Evolutionary conservation across 2,888 invertebrate species (phyloP), one percentile per base, ranked within the genome.

Genomic region (Omphaloscelis lunosa): DNA sequence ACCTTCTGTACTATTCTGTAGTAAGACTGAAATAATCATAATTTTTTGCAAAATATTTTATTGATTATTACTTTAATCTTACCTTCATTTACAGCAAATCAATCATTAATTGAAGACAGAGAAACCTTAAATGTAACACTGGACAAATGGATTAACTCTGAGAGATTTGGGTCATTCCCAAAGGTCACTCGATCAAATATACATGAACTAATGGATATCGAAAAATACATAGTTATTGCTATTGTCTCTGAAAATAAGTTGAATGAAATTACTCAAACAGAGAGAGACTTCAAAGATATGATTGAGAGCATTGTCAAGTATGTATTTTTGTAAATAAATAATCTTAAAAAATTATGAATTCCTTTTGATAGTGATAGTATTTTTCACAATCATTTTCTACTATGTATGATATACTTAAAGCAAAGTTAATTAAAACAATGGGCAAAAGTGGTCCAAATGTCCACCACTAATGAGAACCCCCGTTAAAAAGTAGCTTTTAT

Each of bases 221-320:
- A 98, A 89, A 99, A 99, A 93, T 98, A 98, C 94, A 96, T 99
- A 75, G 99, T 99, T 7, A 97, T 99, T 77, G 98, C 98, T 41
- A 98, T 99, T 27, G 98, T 99, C 0, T 98, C 98, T 90, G 99
- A 99, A 95, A 98, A 99, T 93, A 98, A 98, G 91, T 95, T 99
- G 2, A 98, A 97, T 90, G 98, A 98, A 94, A 97, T 99, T 72
- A 97, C 98, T 20, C 97, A 98, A 72, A 98, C 98, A 89, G 99
- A 98, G 97, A 93, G 98, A 84, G 98, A 98, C 92, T 98, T 98
- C 89, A 97, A 98, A 88, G 98, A 98, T 91, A 98, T 99, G 98
- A 97, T 99, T 12, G 98, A 99, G 93, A 97, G 97, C 56, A 97
- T 99, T 77, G 98, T 98, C 81, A 97, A 97, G 94, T 97, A 90